Evolutionary conservation across 2,888 invertebrate genomes (phyloP).

Genomic region (Prosapia bicincta): DNA sequence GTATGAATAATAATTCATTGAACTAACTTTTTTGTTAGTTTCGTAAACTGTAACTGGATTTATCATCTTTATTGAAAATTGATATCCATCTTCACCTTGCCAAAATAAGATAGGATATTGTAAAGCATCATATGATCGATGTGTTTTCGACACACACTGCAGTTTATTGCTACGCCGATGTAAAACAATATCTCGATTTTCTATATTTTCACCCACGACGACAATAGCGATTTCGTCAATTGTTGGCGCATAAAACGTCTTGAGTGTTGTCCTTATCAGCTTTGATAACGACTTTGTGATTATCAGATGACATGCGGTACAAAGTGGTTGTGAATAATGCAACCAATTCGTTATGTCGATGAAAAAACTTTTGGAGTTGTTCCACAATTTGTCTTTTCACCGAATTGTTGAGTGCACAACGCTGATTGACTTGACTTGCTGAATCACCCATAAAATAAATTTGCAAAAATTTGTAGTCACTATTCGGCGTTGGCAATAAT

Average conservation of each 20-base stretch:
- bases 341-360: conserved; percentile 40
- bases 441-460: conserved; percentile 36
- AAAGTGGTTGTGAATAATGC: conserved; percentile 38
- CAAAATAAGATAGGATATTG: too few relatives aligned
- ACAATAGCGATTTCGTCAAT: conserved; percentile 40
- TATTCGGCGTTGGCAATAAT: conserved; percentile 29
- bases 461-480: conserved; percentile 33
- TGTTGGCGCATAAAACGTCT: conserved; percentile 36
- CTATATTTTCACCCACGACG: conserved; percentile 37
- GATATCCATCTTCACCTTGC: too few relatives aligned
- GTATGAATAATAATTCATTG: conserved; percentile 11
- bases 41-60: conserved; percentile 22
- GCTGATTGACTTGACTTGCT: conserved; percentile 28
- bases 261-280: conserved; percentile 41
- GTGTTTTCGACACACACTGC: conserved; percentile 41
- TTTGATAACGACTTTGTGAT: conserved; percentile 39
- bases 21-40: conserved; percentile 24
- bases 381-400: conserved; percentile 20
- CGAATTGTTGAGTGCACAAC: conserved; percentile 29
- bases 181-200: not conserved
- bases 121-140: too few relatives aligned
- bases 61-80: conserved; percentile 25
- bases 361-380: conserved; percentile 23
- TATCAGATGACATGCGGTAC: conserved; percentile 40
- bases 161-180: conserved; percentile 37